Base-by-base conservation (phyloP, 2,113 vertebrate genomes). In the Grammomys surdaster region DNA sequence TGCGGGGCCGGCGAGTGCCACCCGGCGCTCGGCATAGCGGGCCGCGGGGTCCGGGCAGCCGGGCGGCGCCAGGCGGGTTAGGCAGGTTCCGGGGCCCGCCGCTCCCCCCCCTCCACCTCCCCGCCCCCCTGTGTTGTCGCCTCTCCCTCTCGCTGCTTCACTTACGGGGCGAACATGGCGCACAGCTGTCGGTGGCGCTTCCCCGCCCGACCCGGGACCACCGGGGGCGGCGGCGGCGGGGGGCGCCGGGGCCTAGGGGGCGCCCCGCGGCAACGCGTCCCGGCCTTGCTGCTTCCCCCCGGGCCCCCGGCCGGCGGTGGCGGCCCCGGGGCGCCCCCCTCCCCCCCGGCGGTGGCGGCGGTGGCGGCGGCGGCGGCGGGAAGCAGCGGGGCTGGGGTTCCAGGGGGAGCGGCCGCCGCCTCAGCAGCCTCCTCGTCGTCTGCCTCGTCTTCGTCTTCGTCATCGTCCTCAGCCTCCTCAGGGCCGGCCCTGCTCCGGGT, bases 101-200 rank as follows among this genome's bases (percentile, higher is more conserved):
- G 97, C 97, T 98, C 85, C 98, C 98, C 98, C 98, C 98, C 98
- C 97, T n/a, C 98, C 98, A 98, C 98, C 98, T 98, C 98, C 98
- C 98, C 98, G 98, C 98, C 98, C 97, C 97, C 96, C 97, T 97
- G 97, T 97, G 97, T 97, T 97, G 97, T 98, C 97, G 97, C 97
- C 97, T 97, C 97, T 97, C 97, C 97, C 97, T 97, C 97, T 97
- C 96, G 97, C 97, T 93, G 97, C 97, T 96, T 97, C 98, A 97
- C 97, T 98, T 98, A 98, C 98, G 98, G 98, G 98, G 97, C 98
- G 98, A 99, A 99, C 99, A 99, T 99, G 99, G 99, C 99, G 99
- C 99, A 99, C 99, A 99, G 99, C 99, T 99, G 99, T 99, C 99
- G 99, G 99, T 99, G 99, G 99, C 99, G 99, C 99, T 99, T 99